Percentiles rank a stretch among this genome's conserved stretches.
These are phyloP conservation scores for Cosmorhoe ocellata DNA, from an alignment of 2,888 invertebrate species.

Conservation along the genomic window DNA sequence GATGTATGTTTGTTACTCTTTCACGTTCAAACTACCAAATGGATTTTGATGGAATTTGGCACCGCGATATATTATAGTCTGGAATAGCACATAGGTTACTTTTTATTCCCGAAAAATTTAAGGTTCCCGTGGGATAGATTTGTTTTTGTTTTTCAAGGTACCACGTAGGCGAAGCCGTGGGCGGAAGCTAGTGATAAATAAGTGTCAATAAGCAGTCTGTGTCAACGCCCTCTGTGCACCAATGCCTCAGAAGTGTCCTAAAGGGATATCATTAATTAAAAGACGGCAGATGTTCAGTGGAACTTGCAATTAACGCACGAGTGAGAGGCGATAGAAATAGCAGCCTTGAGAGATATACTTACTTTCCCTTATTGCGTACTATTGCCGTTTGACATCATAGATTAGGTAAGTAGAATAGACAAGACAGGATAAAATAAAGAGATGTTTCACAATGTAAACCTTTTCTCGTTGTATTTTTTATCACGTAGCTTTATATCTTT, in stretches of 20 bases:
- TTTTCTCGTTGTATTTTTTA: too few species aligned
- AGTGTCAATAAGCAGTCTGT: neutral
- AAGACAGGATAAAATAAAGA: neutral
- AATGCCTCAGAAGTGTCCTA: constrained; percentile 12
- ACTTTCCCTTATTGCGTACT: constrained; percentile 49
- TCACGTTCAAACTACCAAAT: too few species aligned
- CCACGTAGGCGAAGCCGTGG: too few species aligned
- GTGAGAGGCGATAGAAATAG: constrained; percentile 47
- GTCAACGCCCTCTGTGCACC: neutral
- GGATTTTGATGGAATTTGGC: too few species aligned
- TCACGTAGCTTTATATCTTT: too few species aligned
- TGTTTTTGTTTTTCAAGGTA: too few species aligned
- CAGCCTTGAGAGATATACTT: constrained; percentile 43
- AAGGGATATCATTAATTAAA: constrained; percentile 68
- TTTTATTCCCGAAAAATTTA: too few species aligned
- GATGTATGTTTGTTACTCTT: too few species aligned
- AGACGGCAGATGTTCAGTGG: constrained; percentile 66
- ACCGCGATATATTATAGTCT: too few species aligned
- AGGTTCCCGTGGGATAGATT: too few species aligned
- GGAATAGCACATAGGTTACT: too few species aligned
- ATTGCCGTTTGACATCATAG: constrained; percentile 32
- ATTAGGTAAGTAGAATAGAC: constrained; percentile 7
- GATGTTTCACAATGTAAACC: too few species aligned
- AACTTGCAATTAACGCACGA: constrained; percentile 62
- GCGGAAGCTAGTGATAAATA: neutral